Base-by-base conservation (phyloP, 2,888 invertebrate genomes). In the Eurytoma adleriae region DNA sequence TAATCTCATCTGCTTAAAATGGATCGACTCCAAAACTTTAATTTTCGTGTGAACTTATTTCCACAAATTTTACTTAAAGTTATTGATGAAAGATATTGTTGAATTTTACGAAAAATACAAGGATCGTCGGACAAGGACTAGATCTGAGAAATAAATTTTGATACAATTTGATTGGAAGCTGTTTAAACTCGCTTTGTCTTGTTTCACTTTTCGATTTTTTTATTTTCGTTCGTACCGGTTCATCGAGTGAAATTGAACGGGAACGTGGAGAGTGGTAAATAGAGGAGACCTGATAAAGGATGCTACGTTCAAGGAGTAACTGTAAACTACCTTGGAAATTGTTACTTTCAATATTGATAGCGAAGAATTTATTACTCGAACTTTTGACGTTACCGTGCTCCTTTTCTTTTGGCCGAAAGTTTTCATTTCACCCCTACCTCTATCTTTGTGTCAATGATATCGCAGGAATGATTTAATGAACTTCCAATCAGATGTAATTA, bases 241-340 rank as follows among this genome's bases (percentile, higher is more conserved):
- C 64, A 75, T 79, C 61, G 69, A 64, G 77, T 77, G 80, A 80
- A 80, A 77, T 77, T 73, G 80, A 73, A 68, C 76, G 76, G 76
- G 72, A 75, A 76, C 61, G 71, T 48, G 40, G 48, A 7, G 70
- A 59, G 59, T 14, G 68, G 62, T 69, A 73, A 79, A 79, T 70
- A 64, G 59, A 50, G 48, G 30, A 61, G 72, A 72, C 76, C 67
- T 57, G 62, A 71, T 72, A 71, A 71, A 80, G 71, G 80, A 79
- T 70, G 75, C 74, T 70, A 70, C 79, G 64, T 75, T 75, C 66
- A 71, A 59, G 48, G 59, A 78, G 66, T 78, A 80, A 80, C 80
- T 74, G 80, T 80, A 80, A 78, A 78, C 40, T 40, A n/a, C 18
- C 18, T 24, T 27, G 48, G n/a, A 40, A 69, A 69, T 80, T 74